Evolutionary conservation across 2,113 vertebrate genomes (phyloP).

Genomic region (Phodopus roborovskii): DNA sequence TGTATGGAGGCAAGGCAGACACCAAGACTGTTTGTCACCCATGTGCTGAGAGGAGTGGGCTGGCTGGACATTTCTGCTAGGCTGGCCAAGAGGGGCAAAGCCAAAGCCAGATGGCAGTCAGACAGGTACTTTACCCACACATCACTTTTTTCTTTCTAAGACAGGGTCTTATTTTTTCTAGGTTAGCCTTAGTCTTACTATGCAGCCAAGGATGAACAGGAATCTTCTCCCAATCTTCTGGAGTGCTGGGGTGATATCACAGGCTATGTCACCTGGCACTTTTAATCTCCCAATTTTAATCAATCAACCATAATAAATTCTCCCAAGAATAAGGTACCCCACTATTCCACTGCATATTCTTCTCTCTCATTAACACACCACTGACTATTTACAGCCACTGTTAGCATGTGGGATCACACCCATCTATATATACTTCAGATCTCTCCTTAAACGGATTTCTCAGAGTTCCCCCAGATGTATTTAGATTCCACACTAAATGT

Average conservation of each 20-base stretch:
- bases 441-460: not conserved
- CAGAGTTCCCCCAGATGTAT: not conserved
- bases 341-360: not conserved
- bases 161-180: too few relatives aligned
- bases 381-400: not conserved
- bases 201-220: not conserved
- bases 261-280: not conserved
- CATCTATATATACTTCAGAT: not conserved
- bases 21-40: not conserved
- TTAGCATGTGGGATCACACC: not conserved
- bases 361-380: too few relatives aligned
- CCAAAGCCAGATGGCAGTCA: not conserved
- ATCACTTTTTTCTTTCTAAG: not conserved
- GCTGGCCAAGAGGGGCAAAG: not conserved
- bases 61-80: not conserved
- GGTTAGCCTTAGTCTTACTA: not conserved
- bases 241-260: not conserved
- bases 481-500: not conserved
- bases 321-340: not conserved
- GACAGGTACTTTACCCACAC: not conserved
- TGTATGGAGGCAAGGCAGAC: not conserved
- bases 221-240: not conserved
- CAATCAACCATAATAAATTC: not conserved
- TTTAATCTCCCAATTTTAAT: not conserved
- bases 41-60: not conserved